Evolutionary conservation across 1,140 invertebrate genomes (phyloP).

Genomic region (Drosophila nannoptera): DNA sequence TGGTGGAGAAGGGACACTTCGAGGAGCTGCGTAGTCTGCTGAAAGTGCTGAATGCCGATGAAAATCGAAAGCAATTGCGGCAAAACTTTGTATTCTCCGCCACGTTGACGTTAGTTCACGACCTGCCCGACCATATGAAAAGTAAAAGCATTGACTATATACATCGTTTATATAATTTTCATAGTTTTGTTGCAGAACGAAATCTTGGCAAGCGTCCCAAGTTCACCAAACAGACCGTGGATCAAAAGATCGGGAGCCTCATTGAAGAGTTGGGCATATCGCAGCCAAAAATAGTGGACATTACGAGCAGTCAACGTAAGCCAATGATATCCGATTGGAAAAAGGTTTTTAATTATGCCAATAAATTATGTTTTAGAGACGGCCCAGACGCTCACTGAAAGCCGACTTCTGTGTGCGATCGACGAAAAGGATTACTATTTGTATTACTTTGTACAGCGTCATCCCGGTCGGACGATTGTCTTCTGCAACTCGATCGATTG

Average conservation of each 20-base stretch:
- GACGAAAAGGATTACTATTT: slow-evolving; percentile 95
- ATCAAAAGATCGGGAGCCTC: slow-evolving; percentile 86
- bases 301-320: slow-evolving; percentile 83
- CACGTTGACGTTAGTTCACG: slow-evolving; percentile 94
- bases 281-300: slow-evolving; percentile 95
- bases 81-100: slow-evolving; percentile 99
- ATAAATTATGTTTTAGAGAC: slow-evolving; percentile 81
- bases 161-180: background rate
- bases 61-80: slow-evolving; percentile 81
- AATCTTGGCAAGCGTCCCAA: slow-evolving; percentile 80
- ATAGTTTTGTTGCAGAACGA: slow-evolving; percentile 53
- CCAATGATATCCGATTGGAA: background rate
- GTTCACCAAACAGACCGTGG: slow-evolving; percentile 84
- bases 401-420: slow-evolving; percentile 86
- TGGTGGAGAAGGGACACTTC: slow-evolving; percentile 98
- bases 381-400: slow-evolving; percentile 90
- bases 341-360: background rate
- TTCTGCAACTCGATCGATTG: slow-evolving; percentile 98
- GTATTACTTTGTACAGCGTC: slow-evolving; percentile 93
- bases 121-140: slow-evolving; percentile 87
- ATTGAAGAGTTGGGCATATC: slow-evolving; percentile 89
- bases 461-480: slow-evolving; percentile 94
- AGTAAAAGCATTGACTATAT: slow-evolving; percentile 78
- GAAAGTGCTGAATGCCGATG: slow-evolving; percentile 87
- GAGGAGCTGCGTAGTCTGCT: slow-evolving; percentile 92